Conservation (phyloP, 2,113 vertebrate species). For the Mirza zaza region DNA sequence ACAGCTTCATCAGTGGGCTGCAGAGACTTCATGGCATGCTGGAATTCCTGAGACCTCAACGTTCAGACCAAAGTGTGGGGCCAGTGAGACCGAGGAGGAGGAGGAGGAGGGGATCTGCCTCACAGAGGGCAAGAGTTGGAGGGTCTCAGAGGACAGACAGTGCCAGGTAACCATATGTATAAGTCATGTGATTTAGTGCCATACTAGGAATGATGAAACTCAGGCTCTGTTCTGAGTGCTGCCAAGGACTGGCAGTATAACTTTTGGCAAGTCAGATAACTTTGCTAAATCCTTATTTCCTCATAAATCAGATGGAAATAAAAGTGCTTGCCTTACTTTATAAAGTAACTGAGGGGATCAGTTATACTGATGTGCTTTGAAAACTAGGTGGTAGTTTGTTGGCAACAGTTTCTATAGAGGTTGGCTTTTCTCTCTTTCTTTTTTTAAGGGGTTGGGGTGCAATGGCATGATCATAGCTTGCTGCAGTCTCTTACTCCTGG, state of each 20-base stretch:
- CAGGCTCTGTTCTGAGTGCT: not conserved
- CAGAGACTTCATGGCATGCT: conserved; percentile 74
- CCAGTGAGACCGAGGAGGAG: not conserved
- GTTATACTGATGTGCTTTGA: not conserved
- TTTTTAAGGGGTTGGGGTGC: no score
- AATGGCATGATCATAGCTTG: no score
- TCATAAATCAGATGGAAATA: not conserved
- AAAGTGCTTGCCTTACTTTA: not conserved
- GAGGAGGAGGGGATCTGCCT: not conserved
- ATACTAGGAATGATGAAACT: not conserved
- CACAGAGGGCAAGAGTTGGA: conserved; percentile 57
- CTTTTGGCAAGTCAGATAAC: not conserved
- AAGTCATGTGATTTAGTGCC: not conserved
- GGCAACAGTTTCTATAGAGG: not conserved
- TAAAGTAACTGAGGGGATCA: not conserved
- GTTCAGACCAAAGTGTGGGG: not conserved
- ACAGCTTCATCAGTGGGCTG: conserved; percentile 52
- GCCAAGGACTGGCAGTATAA: not conserved
- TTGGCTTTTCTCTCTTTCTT: not conserved
- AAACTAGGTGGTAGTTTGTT: not conserved
- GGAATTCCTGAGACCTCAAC: conserved; percentile 11
- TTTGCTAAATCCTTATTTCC: not conserved
- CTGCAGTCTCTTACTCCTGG: no score
- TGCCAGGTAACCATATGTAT: conserved; percentile 78
- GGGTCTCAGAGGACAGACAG: conserved; percentile 79